phyloP scores from a whole-genome alignment of 2,888 invertebrate species.

The Apodemia hepburni region DNA sequence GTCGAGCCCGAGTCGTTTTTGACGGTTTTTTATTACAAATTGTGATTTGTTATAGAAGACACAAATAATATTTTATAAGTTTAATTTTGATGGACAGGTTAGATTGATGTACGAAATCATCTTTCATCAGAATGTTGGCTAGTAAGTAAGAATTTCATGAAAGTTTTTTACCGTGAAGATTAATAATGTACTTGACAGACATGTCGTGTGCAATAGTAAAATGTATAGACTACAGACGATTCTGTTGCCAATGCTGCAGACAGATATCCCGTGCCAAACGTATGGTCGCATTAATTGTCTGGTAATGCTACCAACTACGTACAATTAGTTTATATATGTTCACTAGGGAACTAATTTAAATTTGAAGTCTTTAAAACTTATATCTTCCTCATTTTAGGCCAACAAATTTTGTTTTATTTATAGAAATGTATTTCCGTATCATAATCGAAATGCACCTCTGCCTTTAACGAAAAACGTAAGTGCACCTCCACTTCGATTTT shows the following conservation, averaged over 20 bases:
- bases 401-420: not conserved
- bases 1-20: too few species aligned
- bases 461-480: too few species aligned
- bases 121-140: conserved; percentile 28
- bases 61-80: not conserved
- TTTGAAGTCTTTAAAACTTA: not conserved
- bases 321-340: conserved; percentile 12
- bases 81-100: conserved; percentile 1
- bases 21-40: not conserved
- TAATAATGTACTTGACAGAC: conserved; percentile 67
- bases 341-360: not conserved
- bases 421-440: too few species aligned
- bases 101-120: conserved; percentile 18
- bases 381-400: not conserved
- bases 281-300: conserved; percentile 43
- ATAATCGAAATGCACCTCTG: too few species aligned
- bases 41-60: not conserved
- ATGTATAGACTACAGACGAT: conserved; percentile 42
- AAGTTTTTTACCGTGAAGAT: conserved; percentile 44
- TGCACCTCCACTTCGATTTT: too few species aligned
- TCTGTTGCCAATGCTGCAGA: conserved; percentile 35
- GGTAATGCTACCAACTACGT: conserved; percentile 35
- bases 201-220: conserved; percentile 49
- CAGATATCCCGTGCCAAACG: conserved; percentile 47
- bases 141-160: conserved; percentile 27